Base-by-base conservation (phyloP, 2,113 vertebrate species). In the Toxostoma redivivum region DNA sequence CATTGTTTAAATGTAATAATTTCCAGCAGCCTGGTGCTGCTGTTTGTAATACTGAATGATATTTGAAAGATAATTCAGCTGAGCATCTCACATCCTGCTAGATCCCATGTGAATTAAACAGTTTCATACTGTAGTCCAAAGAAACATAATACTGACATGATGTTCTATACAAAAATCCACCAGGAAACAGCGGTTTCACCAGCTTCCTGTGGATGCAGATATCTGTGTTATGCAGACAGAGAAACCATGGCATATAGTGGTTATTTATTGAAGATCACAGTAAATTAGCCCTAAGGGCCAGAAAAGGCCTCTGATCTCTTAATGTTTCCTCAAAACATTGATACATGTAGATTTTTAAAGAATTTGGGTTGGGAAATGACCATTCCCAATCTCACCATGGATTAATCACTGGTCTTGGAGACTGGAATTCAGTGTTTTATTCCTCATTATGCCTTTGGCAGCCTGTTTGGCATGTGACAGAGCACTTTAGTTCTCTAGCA, bases 21-120 rank as follows among this genome's bases (percentile, higher is more conserved):
- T 95, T 94, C 66, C 74, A 70, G 62, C 50, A 88, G 74, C 30
- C 74, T 84, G 9, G 21, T 94, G 35, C 62, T 95, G 66, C 47
- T 91, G 61, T 90, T 92, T 88, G 62, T 51, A 88, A 86, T 85
- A 53, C 45, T 82, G 89, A 77, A 65, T 91, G 84, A 82, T 94
- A 86, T 87, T 85, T 91, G 89, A 79, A 85, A 95, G 91, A 70
- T 73, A 94, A 89, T 86, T 95, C 73, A 70, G 35, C 70, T 89
- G 74, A 18, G 38, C 72, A 16, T 80, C 74, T 94, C 58, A 45
- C 87, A 88, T 90, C 90, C 91, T 90, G 23, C 80, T 90, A n/a
- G 67, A 73, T 90, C 74, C 78, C 66, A 33, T 3, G 54, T 77
- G 91, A 90, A 91, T 92, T 65, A 54, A 80, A 73, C 9, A 42